These are phyloP conservation scores for Eubasilissa splendida DNA, from an alignment of 2,888 invertebrate genomes.

Conservation along the genomic window DNA sequence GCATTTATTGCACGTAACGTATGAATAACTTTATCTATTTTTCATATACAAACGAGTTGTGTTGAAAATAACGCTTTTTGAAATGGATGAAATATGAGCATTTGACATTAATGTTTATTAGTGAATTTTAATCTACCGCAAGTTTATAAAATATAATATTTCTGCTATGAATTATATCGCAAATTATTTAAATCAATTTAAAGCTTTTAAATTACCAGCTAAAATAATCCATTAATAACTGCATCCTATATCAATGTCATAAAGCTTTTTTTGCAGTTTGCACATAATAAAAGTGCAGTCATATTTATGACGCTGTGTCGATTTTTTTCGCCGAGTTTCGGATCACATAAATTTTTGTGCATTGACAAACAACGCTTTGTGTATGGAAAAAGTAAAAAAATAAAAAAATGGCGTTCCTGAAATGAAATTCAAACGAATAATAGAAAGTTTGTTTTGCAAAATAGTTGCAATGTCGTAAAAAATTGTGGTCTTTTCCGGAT, in stretches of 20 bases:
- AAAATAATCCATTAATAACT: constrained; percentile 35
- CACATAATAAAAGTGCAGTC: constrained; percentile 53
- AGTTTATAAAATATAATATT: no score
- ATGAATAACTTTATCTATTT: no score
- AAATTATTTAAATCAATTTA: constrained; percentile 10
- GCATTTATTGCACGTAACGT: no score
- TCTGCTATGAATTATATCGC: no score
- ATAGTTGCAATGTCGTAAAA: not conserved
- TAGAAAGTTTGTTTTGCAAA: constrained; percentile 19
- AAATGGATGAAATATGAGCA: no score
- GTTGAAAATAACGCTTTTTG: no score
- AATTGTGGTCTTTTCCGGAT: not conserved
- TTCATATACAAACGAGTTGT: no score
- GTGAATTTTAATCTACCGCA: no score
- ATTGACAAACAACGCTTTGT: constrained; percentile 42
- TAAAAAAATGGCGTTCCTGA: constrained; percentile 5
- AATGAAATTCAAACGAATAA: constrained; percentile 1
- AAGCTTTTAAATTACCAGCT: not conserved
- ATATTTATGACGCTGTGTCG: constrained; percentile 35
- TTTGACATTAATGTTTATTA: no score
- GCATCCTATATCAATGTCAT: constrained; percentile 48
- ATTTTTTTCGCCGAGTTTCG: constrained; percentile 41
- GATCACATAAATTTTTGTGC: constrained; percentile 39
- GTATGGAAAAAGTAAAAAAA: constrained; percentile 25
- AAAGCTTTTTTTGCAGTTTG: constrained; percentile 51